Evolutionary conservation across 2,888 invertebrate species (phyloP).

Genomic region (Selenia dentaria): DNA sequence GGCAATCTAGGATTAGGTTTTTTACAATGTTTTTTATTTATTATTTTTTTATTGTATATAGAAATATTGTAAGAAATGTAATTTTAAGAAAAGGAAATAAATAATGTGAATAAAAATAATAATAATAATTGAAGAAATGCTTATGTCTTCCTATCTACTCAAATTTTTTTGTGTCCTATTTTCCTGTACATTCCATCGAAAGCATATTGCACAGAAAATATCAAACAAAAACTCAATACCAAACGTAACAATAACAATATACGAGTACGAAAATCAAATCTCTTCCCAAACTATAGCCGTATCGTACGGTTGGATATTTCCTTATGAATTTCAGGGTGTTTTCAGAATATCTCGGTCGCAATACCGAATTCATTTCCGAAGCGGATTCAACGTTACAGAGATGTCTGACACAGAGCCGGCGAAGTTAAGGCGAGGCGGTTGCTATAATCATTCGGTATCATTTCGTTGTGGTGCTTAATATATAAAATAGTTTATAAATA

Average conservation of each 20-base stretch:
- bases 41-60: too few relatives aligned
- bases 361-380: constrained; percentile 44
- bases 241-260: not conserved
- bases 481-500: too few relatives aligned
- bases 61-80: too few relatives aligned
- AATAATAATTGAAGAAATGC: too few relatives aligned
- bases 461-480: too few relatives aligned
- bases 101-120: too few relatives aligned
- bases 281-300: not conserved
- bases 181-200: not conserved
- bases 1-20: too few relatives aligned
- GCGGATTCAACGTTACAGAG: constrained; percentile 9
- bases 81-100: too few relatives aligned
- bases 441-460: too few relatives aligned
- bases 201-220: not conserved
- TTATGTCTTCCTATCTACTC: too few relatives aligned
- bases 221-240: not conserved
- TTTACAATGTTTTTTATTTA: too few relatives aligned
- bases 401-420: constrained; percentile 2
- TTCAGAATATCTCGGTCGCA: constrained; percentile 30
- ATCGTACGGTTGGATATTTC: not conserved
- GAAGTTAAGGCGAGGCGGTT: not conserved
- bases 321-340: constrained; percentile 10
- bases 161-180: too few relatives aligned
- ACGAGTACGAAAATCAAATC: not conserved